phyloP scores from a whole-genome alignment of 2,888 invertebrate genomes.

The Apamea monoglypha region DNA sequence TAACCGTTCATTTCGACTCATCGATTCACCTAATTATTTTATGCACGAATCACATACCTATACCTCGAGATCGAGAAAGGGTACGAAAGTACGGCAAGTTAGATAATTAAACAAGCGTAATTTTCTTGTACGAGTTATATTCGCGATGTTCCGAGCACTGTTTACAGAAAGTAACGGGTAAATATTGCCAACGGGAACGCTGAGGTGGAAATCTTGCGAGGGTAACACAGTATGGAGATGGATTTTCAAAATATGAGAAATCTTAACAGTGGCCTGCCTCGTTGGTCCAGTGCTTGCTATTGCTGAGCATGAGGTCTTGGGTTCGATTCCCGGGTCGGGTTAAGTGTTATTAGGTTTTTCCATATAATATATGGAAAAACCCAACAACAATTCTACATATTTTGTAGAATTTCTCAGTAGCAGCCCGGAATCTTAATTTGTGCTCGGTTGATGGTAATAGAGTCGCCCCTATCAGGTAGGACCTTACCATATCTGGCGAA shows the following conservation, averaged over 20 bases:
- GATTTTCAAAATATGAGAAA: not conserved
- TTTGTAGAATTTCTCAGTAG: not conserved
- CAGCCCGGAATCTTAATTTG: not conserved
- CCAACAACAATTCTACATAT: too few relatives aligned
- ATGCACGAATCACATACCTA: constrained; percentile 54
- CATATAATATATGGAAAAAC: too few relatives aligned
- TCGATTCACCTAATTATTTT: constrained; percentile 59
- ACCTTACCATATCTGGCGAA: not conserved
- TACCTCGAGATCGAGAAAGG: constrained; percentile 43
- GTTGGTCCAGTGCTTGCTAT: not conserved
- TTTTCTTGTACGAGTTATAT: constrained; percentile 87
- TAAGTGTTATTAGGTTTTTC: not conserved
- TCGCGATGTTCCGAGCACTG: constrained; percentile 82
- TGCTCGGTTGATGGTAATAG: not conserved
- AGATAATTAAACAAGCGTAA: constrained; percentile 89
- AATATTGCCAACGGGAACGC: constrained; percentile 84
- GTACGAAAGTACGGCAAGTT: constrained; percentile 78
- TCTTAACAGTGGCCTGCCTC: not conserved
- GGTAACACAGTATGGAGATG: constrained; percentile 67
- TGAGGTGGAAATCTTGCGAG: constrained; percentile 84
- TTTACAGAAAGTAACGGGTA: constrained; percentile 89
- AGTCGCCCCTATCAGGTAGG: not conserved
- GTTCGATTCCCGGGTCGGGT: not conserved
- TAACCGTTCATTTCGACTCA: too few relatives aligned
- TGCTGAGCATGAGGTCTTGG: not conserved